Evolutionary conservation across 2,113 vertebrate genomes (phyloP).

Genomic region (Hylia prasina): DNA sequence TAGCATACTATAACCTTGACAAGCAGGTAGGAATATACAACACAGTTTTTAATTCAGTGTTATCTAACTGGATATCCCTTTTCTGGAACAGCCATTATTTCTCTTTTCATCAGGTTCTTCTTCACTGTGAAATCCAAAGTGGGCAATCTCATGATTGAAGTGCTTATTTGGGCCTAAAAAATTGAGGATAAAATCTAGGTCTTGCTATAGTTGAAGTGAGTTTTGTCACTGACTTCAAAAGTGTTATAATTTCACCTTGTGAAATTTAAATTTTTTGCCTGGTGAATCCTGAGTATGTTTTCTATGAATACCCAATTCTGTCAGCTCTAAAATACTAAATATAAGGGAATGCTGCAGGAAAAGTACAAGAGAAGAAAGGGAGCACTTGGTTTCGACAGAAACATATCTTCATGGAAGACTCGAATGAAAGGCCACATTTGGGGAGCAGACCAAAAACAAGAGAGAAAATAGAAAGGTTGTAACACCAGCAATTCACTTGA

Average conservation of each 20-base stretch:
- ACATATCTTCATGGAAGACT: background rate
- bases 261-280: conserved; percentile 25
- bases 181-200: conserved; percentile 35
- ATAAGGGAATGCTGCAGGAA: background rate
- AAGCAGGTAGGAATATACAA: background rate
- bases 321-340: conserved; percentile 16
- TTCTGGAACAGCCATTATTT: background rate
- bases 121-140: background rate
- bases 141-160: background rate
- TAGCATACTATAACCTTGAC: background rate
- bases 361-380: background rate
- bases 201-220: background rate
- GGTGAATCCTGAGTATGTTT: background rate
- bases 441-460: background rate
- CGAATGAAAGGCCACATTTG: background rate
- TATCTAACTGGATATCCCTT: background rate
- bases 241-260: conserved; percentile 37
- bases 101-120: background rate
- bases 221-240: conserved; percentile 41
- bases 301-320: conserved; percentile 48
- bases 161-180: background rate
- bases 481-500: background rate
- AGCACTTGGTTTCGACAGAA: background rate
- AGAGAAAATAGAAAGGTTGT: background rate
- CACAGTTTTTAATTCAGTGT: background rate